Percentiles rank a stretch among this genome's conserved stretches.
Conservation (phyloP, 1,140 invertebrate genomes). For the Drosophila prosaltans region DNA sequence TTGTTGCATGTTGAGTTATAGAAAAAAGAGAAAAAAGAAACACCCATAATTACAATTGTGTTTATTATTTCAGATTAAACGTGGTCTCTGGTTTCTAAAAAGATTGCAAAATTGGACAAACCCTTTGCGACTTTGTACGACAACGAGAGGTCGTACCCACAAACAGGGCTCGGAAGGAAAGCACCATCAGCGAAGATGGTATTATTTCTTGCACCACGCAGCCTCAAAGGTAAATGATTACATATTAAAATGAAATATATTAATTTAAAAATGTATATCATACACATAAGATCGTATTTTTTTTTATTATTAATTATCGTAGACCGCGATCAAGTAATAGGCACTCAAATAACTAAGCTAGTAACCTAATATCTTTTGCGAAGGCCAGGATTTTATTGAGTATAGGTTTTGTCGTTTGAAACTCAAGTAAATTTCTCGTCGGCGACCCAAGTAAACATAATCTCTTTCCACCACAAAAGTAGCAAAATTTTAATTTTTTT, state of each 20-base stretch:
- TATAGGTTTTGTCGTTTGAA: constrained; percentile 1
- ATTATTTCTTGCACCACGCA: constrained; percentile 77
- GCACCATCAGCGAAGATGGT: constrained; percentile 82
- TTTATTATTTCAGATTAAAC: constrained; percentile 56
- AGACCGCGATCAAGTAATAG: constrained; percentile 3
- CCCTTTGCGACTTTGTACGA: constrained; percentile 81
- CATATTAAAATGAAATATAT: background rate
- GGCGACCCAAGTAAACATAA: background rate
- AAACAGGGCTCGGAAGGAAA: constrained; percentile 73
- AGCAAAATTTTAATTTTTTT: too few relatives aligned
- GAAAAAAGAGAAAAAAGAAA: too few relatives aligned
- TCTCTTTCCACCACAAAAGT: background rate
- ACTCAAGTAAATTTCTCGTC: background rate
- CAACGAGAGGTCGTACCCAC: constrained; percentile 80
- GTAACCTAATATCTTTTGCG: background rate
- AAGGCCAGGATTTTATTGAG: background rate
- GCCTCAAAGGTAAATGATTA: constrained; percentile 68
- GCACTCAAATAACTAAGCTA: background rate
- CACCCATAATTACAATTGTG: background rate
- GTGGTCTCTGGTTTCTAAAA: constrained; percentile 58
- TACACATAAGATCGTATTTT: background rate
- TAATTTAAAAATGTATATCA: background rate
- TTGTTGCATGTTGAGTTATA: too few relatives aligned
- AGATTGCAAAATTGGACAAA: constrained; percentile 81
- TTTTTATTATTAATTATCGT: background rate